Conservation (phyloP, 2,797 vertebrate genomes). For the Anisognathus igniventris region DNA sequence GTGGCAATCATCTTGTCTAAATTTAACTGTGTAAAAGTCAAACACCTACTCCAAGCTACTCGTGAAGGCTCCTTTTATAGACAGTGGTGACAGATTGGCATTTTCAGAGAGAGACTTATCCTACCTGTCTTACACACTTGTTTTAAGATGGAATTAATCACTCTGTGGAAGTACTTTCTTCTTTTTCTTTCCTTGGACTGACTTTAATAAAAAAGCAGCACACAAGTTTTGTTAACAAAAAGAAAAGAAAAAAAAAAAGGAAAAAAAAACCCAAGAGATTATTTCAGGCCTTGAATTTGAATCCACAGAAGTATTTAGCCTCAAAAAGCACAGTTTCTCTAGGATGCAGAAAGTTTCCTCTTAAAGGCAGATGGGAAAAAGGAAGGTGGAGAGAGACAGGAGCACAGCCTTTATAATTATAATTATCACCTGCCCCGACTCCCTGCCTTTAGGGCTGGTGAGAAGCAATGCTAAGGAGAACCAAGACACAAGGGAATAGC, state of each 20-base stretch:
- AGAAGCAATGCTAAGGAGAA: neutral
- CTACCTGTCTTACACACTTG: slow-evolving; percentile 70
- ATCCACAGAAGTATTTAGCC: neutral
- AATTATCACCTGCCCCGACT: neutral
- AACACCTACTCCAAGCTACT: slow-evolving; percentile 66
- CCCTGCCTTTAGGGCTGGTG: neutral
- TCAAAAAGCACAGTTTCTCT: neutral
- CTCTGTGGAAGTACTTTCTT: slow-evolving; percentile 13
- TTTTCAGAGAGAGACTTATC: slow-evolving; percentile 53
- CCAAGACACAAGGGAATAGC: neutral
- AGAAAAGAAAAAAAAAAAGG: neutral
- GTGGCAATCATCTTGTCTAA: slow-evolving; percentile 64
- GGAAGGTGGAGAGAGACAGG: neutral
- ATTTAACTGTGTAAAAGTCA: slow-evolving; percentile 68
- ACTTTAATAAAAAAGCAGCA: neutral
- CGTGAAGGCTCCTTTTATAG: slow-evolving; percentile 62
- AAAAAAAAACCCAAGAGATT: fast-evolving
- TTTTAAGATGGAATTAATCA: slow-evolving; percentile 50
- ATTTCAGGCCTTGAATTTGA: neutral
- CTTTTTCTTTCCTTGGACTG: neutral
- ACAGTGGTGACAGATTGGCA: slow-evolving; percentile 66
- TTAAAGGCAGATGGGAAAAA: neutral
- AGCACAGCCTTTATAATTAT: neutral
- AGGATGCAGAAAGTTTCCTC: neutral
- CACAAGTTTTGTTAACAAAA: neutral